Evolutionary conservation across 2,113 vertebrate genomes (phyloP).

Genomic region (Cinclus mexicanus): DNA sequence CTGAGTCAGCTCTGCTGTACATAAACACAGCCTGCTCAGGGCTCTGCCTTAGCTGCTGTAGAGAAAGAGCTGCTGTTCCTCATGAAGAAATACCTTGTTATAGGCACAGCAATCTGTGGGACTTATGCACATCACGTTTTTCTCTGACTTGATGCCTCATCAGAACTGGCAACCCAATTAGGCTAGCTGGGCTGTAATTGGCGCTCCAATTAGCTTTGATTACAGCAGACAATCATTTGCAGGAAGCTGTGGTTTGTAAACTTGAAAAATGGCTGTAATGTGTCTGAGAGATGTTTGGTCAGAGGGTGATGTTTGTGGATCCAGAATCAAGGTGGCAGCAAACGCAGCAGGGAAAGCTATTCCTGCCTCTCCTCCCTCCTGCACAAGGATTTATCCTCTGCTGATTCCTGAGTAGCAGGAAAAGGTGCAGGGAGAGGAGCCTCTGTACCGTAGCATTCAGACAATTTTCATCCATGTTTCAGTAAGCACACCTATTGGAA

Average conservation of each 20-base stretch:
- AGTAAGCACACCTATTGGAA: not conserved
- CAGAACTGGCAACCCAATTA: conserved; percentile 52
- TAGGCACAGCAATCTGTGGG: not conserved
- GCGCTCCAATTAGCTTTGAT: conserved; percentile 62
- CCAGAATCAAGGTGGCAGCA: not conserved
- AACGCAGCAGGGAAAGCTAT: not conserved
- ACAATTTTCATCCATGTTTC: not conserved
- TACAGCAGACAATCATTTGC: conserved; percentile 23
- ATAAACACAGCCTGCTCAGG: not conserved
- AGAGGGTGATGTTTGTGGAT: not conserved
- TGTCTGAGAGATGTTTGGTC: conserved; percentile 10
- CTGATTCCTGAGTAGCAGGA: not conserved
- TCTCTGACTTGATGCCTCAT: conserved; percentile 2
- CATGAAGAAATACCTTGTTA: not conserved
- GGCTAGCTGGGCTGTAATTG: conserved; percentile 2
- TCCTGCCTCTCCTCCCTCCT: not conserved
- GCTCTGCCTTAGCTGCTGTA: not conserved
- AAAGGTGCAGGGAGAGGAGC: not conserved
- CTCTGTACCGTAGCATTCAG: not conserved
- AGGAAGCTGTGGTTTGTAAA: conserved; percentile 16
- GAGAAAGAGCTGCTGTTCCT: conserved; percentile 21
- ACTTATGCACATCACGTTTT: conserved; percentile 15
- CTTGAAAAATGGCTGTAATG: conserved; percentile 15
- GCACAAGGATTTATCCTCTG: not conserved
- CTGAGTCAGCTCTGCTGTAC: conserved; percentile 1